Percentiles rank a stretch among this genome's conserved stretches.
Conservation (phyloP, 2,113 vertebrate species). For the Triplophysa tibetana region DNA sequence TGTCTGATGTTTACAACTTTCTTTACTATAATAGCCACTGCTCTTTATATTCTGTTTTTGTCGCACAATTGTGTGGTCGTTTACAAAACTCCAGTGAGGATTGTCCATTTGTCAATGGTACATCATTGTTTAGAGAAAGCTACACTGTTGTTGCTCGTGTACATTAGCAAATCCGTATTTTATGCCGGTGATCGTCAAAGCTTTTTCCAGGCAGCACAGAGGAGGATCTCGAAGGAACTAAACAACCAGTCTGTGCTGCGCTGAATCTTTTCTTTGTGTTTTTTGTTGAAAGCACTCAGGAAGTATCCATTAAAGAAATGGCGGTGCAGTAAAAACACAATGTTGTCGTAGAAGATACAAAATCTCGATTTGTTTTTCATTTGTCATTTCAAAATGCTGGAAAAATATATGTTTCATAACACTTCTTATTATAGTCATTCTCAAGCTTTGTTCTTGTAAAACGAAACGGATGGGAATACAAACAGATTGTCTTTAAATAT, state of each 20-base stretch:
- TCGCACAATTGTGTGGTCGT: neutral
- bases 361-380: neutral
- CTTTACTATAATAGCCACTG: neutral
- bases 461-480: neutral
- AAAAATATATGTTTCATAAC: neutral
- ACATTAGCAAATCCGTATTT: conserved; percentile 18
- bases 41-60: neutral
- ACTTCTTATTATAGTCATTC: neutral
- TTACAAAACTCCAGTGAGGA: conserved; percentile 10
- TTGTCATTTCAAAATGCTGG: conserved; percentile 12
- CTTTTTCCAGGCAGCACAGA: neutral
- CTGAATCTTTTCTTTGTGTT: conserved; percentile 20
- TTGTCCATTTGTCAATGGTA: neutral
- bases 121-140: conserved; percentile 1
- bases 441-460: neutral
- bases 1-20: neutral
- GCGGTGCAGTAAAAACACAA: conserved; percentile 34
- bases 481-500: neutral
- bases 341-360: conserved; percentile 11
- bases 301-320: conserved; percentile 32
- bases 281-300: conserved; percentile 26
- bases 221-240: conserved; percentile 24
- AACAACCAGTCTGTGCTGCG: neutral
- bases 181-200: neutral
- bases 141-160: conserved; percentile 7